Evolutionary conservation across 2,888 invertebrate species (phyloP), one percentile per base, ranked within the genome.

Genomic region (Eupelmus urozonus): DNA sequence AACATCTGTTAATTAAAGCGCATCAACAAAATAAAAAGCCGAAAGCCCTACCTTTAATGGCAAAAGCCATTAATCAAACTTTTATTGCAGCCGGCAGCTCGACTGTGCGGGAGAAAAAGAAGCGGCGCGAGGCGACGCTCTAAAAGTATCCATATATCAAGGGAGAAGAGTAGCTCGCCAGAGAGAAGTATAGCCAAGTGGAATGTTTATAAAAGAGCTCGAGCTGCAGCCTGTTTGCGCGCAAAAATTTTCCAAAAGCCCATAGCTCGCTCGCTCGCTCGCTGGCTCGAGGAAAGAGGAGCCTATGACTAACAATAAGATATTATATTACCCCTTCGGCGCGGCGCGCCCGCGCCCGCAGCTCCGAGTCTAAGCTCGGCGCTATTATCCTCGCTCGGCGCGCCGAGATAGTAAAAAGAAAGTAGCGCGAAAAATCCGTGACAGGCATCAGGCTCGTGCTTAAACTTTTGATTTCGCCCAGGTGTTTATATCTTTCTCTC

Each of bases 1-100:
- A 77, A 77, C 77, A 77, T 77, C 72, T 72, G 77, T 77, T 77
- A 72, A 77, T 77, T 77, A 77, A 77, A 77, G 71, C 25, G 70
- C 55, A 34, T 51, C 67, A 62, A 65, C 49, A 55, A 63, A 65
- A 57, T 40, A 49, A 71, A 69, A 57, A 16, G n/a, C 2, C 1
- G 16, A 40, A 20, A 55, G 34, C 13, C 27, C 23, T 45, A 29
- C 20, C 65, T 71, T 71, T 76, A 76, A 76, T 65, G 49, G 57
- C 70, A 25, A 49, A 49, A 59, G 20, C 63, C 70, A 76, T 76
- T 76, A 76, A 76, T 76, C 76, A 76, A 76, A 76, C 70, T 76
- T 76, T 76, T 71, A 76, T 76, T 65, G 70, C 63, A 9, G 25
- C n/a, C 49, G 16, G n/a, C 16, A 16, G 57, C 25, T 25, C 20